These are phyloP conservation scores for Neuroterus valhalla DNA, from an alignment of 1,140 invertebrate species.

Conservation along the genomic window DNA sequence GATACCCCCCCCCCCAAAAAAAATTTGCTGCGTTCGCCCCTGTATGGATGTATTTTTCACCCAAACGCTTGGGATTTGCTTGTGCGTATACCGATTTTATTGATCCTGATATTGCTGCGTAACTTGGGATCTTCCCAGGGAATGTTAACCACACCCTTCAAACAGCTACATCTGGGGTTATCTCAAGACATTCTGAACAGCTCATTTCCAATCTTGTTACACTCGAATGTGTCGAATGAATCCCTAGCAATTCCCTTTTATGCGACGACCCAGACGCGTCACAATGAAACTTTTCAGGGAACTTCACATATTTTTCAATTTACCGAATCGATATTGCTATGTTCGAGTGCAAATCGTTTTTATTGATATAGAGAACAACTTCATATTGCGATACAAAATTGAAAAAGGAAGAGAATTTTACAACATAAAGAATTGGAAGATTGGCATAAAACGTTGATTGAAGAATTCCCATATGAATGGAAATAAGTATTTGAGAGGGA, in stretches of 20 bases:
- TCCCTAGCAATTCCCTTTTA: conserved; percentile 17
- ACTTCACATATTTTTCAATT: background rate
- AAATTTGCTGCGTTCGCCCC: no score
- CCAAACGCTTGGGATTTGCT: conserved; percentile 17
- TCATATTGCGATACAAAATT: no score
- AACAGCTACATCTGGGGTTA: conserved; percentile 2
- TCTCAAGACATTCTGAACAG: background rate
- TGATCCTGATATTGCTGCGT: conserved; percentile 43
- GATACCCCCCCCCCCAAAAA: no score
- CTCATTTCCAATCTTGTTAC: conserved; percentile 20
- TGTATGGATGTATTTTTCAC: background rate
- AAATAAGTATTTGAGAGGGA: no score
- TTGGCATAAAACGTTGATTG: no score
- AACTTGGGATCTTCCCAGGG: conserved; percentile 7
- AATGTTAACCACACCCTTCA: conserved; percentile 36
- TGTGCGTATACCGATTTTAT: conserved; percentile 40
- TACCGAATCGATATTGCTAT: background rate
- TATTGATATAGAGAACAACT: background rate
- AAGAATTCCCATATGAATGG: no score
- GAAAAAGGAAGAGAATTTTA: no score
- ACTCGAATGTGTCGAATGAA: conserved; percentile 17
- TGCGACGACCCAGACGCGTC: background rate
- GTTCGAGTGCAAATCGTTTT: background rate
- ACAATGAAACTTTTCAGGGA: background rate
- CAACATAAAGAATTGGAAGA: no score